These are phyloP conservation scores for Eriocheir sinensis DNA, from an alignment of 1,140 invertebrate species.

Conservation along the genomic window DNA sequence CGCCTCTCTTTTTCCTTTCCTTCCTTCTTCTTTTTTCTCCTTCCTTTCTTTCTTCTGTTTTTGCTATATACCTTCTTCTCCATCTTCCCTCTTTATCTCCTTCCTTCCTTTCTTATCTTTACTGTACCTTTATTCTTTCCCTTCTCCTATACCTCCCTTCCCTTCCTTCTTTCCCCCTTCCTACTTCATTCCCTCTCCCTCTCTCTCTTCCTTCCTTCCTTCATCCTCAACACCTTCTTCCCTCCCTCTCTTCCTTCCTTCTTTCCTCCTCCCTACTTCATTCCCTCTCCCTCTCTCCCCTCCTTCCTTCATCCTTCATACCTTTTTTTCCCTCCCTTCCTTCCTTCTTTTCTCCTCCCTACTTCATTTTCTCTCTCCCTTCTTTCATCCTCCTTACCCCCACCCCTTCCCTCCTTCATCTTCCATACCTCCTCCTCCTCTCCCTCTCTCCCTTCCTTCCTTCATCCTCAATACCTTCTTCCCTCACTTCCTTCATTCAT, in stretches of 20 bases:
- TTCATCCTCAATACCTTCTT: not conserved
- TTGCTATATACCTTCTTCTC: not conserved
- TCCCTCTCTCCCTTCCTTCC: conserved; percentile 9
- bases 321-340: not conserved
- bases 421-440: no score
- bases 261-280: no score
- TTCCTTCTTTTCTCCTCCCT: not conserved
- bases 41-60: not conserved
- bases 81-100: not conserved
- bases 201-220: no score
- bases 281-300: no score
- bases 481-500: not conserved
- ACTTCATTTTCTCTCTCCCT: no score
- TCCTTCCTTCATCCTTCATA: no score
- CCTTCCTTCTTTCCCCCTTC: not conserved
- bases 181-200: no score
- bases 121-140: not conserved
- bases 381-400: no score
- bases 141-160: no score
- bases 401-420: no score
- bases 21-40: not conserved
- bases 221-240: not conserved
- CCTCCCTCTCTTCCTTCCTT: conserved; percentile 3
- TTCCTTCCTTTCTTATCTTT: not conserved
- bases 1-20: no score